Evolutionary conservation across 2,113 vertebrate genomes (phyloP).

Genomic region (Dipodomys stephensi): DNA sequence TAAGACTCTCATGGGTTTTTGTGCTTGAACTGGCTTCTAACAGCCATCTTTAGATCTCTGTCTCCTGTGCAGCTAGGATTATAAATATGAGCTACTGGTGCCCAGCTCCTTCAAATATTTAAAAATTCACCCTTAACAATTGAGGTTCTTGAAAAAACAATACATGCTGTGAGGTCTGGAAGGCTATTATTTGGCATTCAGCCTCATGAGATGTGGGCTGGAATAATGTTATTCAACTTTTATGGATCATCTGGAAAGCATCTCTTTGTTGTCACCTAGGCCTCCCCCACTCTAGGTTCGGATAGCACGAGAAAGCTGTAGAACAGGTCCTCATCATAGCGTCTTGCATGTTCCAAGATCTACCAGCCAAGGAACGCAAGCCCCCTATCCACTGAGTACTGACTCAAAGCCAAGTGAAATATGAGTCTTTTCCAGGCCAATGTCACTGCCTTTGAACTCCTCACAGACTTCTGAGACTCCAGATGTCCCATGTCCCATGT

Average conservation of each 20-base stretch:
- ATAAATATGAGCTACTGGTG: no score
- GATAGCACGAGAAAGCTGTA: not conserved
- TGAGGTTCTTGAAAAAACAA: not conserved
- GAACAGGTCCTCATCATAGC: not conserved
- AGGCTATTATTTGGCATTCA: not conserved
- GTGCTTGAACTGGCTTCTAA: no score
- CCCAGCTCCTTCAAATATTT: no score
- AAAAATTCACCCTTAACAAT: not conserved
- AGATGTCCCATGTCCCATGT: not conserved
- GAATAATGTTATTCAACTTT: not conserved
- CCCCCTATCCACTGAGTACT: not conserved
- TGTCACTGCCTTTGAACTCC: not conserved
- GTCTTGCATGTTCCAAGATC: not conserved
- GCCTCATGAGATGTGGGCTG: not conserved
- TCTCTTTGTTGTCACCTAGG: not conserved
- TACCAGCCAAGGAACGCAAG: not conserved
- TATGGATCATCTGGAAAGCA: not conserved
- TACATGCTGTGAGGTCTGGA: not conserved
- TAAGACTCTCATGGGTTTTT: no score
- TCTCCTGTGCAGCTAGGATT: no score
- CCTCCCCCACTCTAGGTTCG: not conserved
- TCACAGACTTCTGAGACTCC: not conserved
- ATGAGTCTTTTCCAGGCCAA: no score
- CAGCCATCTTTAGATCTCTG: no score
- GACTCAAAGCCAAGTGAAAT: conserved; percentile 7